Evolutionary conservation across 2,888 invertebrate genomes (phyloP).

Genomic region (Rhagophthalmus giganteus): DNA sequence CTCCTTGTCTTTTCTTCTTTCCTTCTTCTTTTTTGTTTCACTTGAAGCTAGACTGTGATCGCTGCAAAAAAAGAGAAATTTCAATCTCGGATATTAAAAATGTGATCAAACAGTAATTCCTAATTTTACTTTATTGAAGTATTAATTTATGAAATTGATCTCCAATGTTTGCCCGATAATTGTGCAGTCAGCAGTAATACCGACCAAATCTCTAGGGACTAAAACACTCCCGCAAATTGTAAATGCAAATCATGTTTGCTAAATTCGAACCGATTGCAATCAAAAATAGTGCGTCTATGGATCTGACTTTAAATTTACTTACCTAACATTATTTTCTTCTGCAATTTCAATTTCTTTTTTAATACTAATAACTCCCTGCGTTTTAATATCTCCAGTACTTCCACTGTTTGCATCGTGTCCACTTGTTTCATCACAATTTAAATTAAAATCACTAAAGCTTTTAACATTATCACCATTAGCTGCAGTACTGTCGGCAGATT

Average conservation of each 20-base stretch:
- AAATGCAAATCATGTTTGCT: constrained; percentile 55
- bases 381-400: constrained; percentile 6
- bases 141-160: constrained; percentile 53
- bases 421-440: constrained; percentile 15
- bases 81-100: constrained; percentile 1
- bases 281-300: constrained; percentile 33
- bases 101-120: not conserved
- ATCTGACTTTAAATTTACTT: constrained; percentile 5
- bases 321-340: constrained; percentile 28
- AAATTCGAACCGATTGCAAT: constrained; percentile 41
- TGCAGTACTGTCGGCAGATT: constrained; percentile 16
- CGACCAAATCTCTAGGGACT: constrained; percentile 32
- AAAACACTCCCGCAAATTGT: constrained; percentile 48
- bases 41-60: constrained; percentile 51
- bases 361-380: constrained; percentile 18
- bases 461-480: constrained; percentile 26
- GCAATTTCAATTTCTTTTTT: constrained; percentile 21
- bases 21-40: constrained; percentile 64
- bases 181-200: constrained; percentile 54
- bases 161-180: constrained; percentile 55
- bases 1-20: constrained; percentile 61
- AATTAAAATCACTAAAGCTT: constrained; percentile 41
- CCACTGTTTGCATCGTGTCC: constrained; percentile 20
- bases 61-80: constrained; percentile 42
- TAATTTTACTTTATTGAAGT: constrained; percentile 30